A percentile compares a stretch with the other conserved stretches of the same genome.
These are phyloP conservation scores for Ditula angustiorana DNA, from an alignment of 2,888 invertebrate species.

Conservation along the genomic window DNA sequence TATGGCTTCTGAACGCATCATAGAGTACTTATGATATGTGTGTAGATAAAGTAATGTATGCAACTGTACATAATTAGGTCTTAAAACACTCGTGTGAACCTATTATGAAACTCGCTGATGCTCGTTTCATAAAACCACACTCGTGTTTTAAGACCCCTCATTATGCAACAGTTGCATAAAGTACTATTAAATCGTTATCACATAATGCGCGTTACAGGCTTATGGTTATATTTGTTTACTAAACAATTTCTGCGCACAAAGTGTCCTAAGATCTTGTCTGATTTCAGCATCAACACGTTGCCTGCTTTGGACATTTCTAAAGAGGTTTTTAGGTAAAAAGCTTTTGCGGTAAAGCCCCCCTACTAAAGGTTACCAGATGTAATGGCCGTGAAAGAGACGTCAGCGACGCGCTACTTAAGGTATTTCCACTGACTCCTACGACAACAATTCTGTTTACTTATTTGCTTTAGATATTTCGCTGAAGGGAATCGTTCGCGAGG, in stretches of 20 bases:
- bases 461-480: slow-evolving; percentile 37
- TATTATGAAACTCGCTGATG: too few species aligned
- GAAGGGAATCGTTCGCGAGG: slow-evolving; percentile 21
- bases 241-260: slow-evolving; percentile 11
- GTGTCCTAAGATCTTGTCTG: slow-evolving; percentile 35
- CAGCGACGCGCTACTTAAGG: slow-evolving; percentile 46
- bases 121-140: too few species aligned
- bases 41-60: too few species aligned
- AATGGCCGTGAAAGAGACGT: slow-evolving; percentile 57
- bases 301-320: slow-evolving; percentile 52
- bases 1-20: too few species aligned
- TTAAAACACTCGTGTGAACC: too few species aligned
- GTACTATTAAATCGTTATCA: too few species aligned
- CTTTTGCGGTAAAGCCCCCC: slow-evolving; percentile 52
- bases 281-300: slow-evolving; percentile 46
- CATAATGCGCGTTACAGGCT: background rate
- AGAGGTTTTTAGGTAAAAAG: slow-evolving; percentile 49
- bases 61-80: too few species aligned
- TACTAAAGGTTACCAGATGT: slow-evolving; percentile 50
- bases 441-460: slow-evolving; percentile 38
- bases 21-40: too few species aligned
- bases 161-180: too few species aligned
- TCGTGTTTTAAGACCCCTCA: too few species aligned
- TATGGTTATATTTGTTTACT: background rate
- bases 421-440: slow-evolving; percentile 44